Evolutionary conservation across 2,113 vertebrate genomes (phyloP).

Genomic region (Chitala chitala): DNA sequence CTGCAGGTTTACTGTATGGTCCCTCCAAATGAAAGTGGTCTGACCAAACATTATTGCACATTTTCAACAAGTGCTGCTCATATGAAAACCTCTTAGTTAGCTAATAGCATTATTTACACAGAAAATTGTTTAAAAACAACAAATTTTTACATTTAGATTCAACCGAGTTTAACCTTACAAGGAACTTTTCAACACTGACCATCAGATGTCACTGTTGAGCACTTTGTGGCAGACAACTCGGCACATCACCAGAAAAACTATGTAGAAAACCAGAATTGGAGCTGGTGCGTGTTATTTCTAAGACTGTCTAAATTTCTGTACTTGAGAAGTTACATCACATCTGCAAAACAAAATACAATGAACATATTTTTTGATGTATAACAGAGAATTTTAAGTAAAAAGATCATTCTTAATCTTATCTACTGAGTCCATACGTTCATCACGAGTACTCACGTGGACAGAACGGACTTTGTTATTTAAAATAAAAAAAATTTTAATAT

Average conservation of each 20-base stretch:
- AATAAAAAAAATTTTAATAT: too few relatives aligned
- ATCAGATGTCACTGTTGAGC: constrained; percentile 23
- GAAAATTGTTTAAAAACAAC: background rate
- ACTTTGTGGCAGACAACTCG: background rate
- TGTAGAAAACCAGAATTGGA: too few relatives aligned
- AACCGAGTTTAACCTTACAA: background rate
- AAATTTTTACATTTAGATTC: background rate
- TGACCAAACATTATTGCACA: background rate
- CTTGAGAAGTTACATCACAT: too few relatives aligned
- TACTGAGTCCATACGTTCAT: too few relatives aligned
- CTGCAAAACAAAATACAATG: background rate
- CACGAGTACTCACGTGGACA: too few relatives aligned
- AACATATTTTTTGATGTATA: background rate
- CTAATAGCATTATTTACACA: background rate
- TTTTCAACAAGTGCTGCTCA: background rate
- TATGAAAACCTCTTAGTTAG: background rate
- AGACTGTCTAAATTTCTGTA: too few relatives aligned
- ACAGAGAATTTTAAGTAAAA: background rate
- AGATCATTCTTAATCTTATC: background rate
- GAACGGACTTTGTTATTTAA: too few relatives aligned
- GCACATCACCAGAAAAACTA: too few relatives aligned
- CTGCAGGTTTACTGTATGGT: background rate
- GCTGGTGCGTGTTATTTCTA: too few relatives aligned
- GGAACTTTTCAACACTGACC: constrained; percentile 20
- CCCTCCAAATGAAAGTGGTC: background rate